phyloP scores from a whole-genome alignment of 2,888 invertebrate genomes.

The Arctia plantaginis region DNA sequence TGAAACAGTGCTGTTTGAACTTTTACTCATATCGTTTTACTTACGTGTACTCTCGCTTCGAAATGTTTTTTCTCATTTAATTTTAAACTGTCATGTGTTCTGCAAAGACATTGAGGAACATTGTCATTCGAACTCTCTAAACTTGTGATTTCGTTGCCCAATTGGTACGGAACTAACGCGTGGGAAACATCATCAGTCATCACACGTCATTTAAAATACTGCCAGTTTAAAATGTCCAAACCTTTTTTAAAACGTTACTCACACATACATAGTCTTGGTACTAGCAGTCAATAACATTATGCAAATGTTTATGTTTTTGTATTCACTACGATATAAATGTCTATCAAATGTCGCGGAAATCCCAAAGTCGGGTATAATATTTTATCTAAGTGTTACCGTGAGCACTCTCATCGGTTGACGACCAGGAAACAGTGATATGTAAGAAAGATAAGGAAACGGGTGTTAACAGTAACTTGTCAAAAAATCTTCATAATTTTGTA shows the following conservation, averaged over 20 bases:
- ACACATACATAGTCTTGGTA: conserved; percentile 4
- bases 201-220: conserved; percentile 27
- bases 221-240: conserved; percentile 17
- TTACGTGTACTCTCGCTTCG: conserved; percentile 7
- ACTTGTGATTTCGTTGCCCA: conserved; percentile 24
- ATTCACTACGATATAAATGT: conserved; percentile 18
- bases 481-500: conserved; percentile 26
- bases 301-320: conserved; percentile 4
- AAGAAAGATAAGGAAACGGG: conserved; percentile 62
- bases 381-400: conserved; percentile 58
- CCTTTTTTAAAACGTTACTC: conserved; percentile 21
- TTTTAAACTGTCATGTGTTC: conserved; percentile 14
- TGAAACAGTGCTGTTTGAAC: conserved; percentile 11
- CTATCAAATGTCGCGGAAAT: conserved; percentile 45
- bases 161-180: conserved; percentile 29
- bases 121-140: conserved; percentile 32
- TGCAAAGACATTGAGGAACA: conserved; percentile 16
- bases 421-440: conserved; percentile 41
- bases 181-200: conserved; percentile 32
- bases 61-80: conserved; percentile 11
- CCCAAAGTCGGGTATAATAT: conserved; percentile 54
- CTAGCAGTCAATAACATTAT: neutral
- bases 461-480: conserved; percentile 51
- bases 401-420: conserved; percentile 25
- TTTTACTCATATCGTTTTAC: conserved; percentile 15